These are phyloP conservation scores for Myiotriccus ornatus DNA, from an alignment of 2,797 vertebrate species.

Conservation along the genomic window DNA sequence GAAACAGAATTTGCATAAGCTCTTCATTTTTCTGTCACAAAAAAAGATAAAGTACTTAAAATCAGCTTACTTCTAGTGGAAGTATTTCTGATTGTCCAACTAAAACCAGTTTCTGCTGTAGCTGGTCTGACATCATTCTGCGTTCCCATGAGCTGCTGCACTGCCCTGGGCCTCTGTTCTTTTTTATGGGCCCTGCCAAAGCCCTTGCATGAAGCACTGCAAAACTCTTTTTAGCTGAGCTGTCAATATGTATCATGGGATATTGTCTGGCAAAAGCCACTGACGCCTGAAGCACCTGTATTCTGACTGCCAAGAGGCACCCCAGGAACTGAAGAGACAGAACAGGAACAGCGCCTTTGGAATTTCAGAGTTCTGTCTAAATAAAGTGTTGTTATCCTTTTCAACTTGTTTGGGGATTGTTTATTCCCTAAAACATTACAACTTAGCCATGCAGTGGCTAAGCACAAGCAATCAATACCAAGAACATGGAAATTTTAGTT, in stretches of 20 bases:
- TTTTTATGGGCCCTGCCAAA: background rate
- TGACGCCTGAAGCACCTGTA: background rate
- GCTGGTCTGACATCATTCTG: background rate
- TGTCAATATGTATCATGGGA: background rate
- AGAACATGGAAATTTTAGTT: background rate
- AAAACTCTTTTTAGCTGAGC: background rate
- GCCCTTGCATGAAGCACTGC: background rate
- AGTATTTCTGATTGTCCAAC: background rate
- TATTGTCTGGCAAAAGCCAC: background rate
- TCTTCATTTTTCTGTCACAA: background rate
- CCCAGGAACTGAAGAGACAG: background rate
- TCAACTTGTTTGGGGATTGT: background rate
- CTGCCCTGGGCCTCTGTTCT: background rate
- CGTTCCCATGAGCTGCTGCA: background rate
- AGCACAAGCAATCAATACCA: background rate
- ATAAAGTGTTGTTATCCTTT: background rate
- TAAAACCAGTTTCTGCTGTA: background rate
- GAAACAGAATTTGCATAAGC: background rate
- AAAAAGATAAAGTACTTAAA: background rate
- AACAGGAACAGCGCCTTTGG: background rate
- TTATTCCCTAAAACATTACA: background rate
- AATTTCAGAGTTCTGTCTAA: background rate
- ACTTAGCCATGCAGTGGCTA: background rate
- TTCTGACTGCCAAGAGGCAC: background rate
- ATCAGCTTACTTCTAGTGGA: background rate